Conservation (phyloP, 2,888 invertebrate species). For the Ethmia dodecea region DNA sequence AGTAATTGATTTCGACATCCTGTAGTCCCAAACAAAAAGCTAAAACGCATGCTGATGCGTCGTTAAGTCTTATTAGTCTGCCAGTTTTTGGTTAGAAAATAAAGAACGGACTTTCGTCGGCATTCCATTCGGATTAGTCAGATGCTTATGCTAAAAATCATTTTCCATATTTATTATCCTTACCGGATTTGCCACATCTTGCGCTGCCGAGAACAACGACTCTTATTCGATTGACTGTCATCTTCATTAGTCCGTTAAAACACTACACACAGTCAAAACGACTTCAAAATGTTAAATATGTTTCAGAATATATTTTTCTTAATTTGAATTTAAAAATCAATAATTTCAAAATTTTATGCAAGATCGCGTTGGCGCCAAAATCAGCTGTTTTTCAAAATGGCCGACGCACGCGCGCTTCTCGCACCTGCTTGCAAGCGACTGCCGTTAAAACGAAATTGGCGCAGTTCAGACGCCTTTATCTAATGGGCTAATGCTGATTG, state of each 20-base stretch:
- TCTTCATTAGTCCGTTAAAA: constrained; percentile 74
- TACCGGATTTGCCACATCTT: constrained; percentile 87
- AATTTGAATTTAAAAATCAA: constrained; percentile 21
- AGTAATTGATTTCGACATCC: constrained; percentile 59
- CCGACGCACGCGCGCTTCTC: constrained; percentile 63
- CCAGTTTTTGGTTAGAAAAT: constrained; percentile 18
- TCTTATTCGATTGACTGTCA: constrained; percentile 87
- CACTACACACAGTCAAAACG: constrained; percentile 39
- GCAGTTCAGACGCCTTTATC: constrained; percentile 39
- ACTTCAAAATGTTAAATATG: constrained; percentile 15
- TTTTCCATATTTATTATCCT: constrained; percentile 58
- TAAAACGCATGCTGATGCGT: constrained; percentile 29
- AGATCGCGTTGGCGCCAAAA: constrained; percentile 54
- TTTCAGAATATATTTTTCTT: constrained; percentile 18
- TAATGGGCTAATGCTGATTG: constrained; percentile 7
- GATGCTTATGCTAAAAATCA: constrained; percentile 27
- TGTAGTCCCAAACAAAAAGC: constrained; percentile 34
- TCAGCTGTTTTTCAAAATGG: constrained; percentile 54
- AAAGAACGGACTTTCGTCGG: constrained; percentile 23
- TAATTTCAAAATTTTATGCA: constrained; percentile 16
- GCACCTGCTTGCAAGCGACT: constrained; percentile 72
- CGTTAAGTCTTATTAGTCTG: constrained; percentile 36
- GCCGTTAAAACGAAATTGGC: constrained; percentile 66
- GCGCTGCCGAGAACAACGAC: constrained; percentile 87
- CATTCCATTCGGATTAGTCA: constrained; percentile 30